These are phyloP conservation scores for Trichogramma pretiosum DNA, from an alignment of 1,140 invertebrate species.

Conservation along the genomic window DNA sequence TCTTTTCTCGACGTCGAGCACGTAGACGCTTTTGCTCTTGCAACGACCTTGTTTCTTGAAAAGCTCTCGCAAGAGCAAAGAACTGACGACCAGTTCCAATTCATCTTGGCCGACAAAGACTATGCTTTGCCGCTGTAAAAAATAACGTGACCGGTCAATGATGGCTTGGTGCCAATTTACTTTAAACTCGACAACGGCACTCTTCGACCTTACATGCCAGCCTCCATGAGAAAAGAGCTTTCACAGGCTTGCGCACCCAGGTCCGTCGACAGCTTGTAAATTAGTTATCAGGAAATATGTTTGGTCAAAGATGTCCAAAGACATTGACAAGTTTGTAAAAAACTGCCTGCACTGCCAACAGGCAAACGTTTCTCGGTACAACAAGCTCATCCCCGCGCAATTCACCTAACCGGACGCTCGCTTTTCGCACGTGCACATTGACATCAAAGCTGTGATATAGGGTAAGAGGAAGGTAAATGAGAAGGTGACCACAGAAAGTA, in stretches of 20 bases:
- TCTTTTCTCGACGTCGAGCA: too few species aligned
- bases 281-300: background rate
- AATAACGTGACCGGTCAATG: too few species aligned
- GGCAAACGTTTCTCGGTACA: background rate
- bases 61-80: too few species aligned
- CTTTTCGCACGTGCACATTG: slow-evolving; percentile 1
- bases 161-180: too few species aligned
- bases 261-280: background rate
- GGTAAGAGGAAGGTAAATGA: too few species aligned
- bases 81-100: too few species aligned
- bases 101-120: too few species aligned
- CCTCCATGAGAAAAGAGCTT: background rate
- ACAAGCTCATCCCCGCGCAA: background rate
- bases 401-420: background rate
- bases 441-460: background rate
- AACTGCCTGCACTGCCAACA: background rate
- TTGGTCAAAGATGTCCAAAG: background rate
- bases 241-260: background rate
- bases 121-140: too few species aligned
- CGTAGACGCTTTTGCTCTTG: too few species aligned
- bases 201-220: background rate
- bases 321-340: background rate
- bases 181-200: background rate
- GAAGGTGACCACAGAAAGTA: too few species aligned
- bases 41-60: too few species aligned